Percentiles rank a stretch among this genome's conserved stretches.
These are phyloP conservation scores for Limenitis camilla DNA, from an alignment of 2,888 invertebrate species.

Conservation along the genomic window DNA sequence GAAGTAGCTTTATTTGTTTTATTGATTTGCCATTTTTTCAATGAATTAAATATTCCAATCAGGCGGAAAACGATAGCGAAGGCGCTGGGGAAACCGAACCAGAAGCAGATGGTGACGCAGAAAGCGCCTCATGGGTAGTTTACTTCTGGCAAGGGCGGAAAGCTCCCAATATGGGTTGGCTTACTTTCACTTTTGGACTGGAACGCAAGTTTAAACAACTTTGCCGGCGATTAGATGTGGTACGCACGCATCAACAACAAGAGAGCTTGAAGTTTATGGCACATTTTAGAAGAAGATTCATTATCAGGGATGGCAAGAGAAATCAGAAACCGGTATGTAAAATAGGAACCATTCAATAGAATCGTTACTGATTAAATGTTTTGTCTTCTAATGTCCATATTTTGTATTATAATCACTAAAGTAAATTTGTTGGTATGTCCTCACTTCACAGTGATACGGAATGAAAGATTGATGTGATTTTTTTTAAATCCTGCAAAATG, in stretches of 20 bases:
- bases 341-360: not conserved
- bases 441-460: too few relatives aligned
- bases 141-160: conserved; percentile 99
- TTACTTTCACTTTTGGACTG: conserved; percentile 96
- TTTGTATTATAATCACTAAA: too few relatives aligned
- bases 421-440: too few relatives aligned
- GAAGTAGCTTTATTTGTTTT: not conserved
- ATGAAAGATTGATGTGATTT: too few relatives aligned
- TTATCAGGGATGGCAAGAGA: conserved; percentile 91
- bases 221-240: conserved; percentile 81
- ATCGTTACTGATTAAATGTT: too few relatives aligned
- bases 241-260: conserved; percentile 97
- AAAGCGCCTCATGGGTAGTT: conserved; percentile 86
- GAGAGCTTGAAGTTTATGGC: conserved; percentile 99
- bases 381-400: too few relatives aligned
- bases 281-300: conserved; percentile 94
- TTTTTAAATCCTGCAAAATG: too few relatives aligned
- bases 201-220: conserved; percentile 67
- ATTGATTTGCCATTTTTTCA: too few relatives aligned
- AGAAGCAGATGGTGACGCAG: conserved; percentile 67
- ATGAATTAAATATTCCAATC: not conserved
- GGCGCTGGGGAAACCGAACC: conserved; percentile 36
- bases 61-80: conserved; percentile 69
- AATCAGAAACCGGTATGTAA: conserved; percentile 61
- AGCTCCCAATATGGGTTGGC: conserved; percentile 99